Base-by-base conservation (phyloP, 2,797 vertebrate genomes). In the Acanthurus leucopareius region DNA sequence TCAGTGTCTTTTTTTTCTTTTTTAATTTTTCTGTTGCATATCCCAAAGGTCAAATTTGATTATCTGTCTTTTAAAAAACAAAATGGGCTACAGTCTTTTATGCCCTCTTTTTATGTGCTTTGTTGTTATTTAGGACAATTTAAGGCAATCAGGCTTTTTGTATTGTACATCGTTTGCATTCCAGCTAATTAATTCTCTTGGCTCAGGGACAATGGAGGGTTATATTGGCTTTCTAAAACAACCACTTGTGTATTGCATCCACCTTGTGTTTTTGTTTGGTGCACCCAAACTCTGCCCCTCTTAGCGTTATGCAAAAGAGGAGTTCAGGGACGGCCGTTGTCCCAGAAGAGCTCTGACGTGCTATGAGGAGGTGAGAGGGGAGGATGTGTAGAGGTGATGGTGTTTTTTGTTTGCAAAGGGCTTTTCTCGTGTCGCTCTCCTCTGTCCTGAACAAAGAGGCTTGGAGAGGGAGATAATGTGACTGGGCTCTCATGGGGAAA, bases 381-480 rank as follows among this genome's bases (percentile, higher is more conserved):
- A 52, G 75, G 65, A 78, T 80, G 57, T 69, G 47, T 28, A 58
- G 69, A 78, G 60, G 59, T 38, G 79, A 83, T 75, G 54, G n/a
- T 77, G 64, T 75, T 79, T 42, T 87, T 89, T 85, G 82, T 83
- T 88, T 86, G 77, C 83, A 79, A 85, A 93, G 88, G 86, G 86
- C 68, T 85, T 82, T 85, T 87, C 70, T 85, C 79, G 70, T 83
- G 75, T 80, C 28, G 35, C 59, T 80, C 68, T 86, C 74, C 52
- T 85, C 62, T 72, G 69, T 82, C 79, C 73, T 35, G 69, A 86
- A 93, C 88, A 93, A 92, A 86, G 54, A 73, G 67, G 57, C 60
- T 79, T 84, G 64, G 58, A 89, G 89, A 76, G 83, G 76, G 73
- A 84, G 90, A 86, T 90, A 84, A 91, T 91, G 79, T 82, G 82